Evolutionary conservation across 2,113 vertebrate species (phyloP).

Genomic region (Ancistrus triradiatus): DNA sequence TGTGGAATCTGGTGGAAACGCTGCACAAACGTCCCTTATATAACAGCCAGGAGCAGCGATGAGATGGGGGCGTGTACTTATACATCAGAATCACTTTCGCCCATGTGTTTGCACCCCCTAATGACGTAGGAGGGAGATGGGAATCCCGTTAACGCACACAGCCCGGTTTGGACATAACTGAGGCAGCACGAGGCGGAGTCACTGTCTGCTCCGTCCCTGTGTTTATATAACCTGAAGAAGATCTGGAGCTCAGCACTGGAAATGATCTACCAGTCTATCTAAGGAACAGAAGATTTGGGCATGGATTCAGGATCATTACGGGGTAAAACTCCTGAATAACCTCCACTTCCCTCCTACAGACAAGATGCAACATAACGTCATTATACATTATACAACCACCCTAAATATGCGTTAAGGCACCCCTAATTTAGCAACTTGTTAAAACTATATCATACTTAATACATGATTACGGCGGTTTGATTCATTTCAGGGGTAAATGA

Average conservation of each 20-base stretch:
- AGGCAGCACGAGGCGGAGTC: slow-evolving; percentile 57
- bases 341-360: no score
- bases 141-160: slow-evolving; percentile 77
- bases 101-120: slow-evolving; percentile 30
- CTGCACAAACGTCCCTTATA: slow-evolving; percentile 35
- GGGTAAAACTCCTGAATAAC: no score
- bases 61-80: slow-evolving; percentile 33
- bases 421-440: no score
- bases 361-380: no score
- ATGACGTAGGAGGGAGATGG: slow-evolving; percentile 70
- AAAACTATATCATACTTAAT: no score
- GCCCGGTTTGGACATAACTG: slow-evolving; percentile 80
- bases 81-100: slow-evolving; percentile 19
- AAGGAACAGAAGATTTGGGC: no score
- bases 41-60: slow-evolving; percentile 18
- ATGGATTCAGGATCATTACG: no score
- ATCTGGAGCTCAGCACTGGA: not conserved
- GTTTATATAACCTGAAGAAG: slow-evolving; percentile 11
- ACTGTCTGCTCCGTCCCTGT: slow-evolving; percentile 6
- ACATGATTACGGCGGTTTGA: no score
- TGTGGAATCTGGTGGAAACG: slow-evolving; percentile 27
- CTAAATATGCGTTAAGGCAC: no score
- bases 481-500: no score
- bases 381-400: no score
- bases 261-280: not conserved